Percentiles rank a stretch among this genome's conserved stretches.
phyloP scores from a whole-genome alignment of 2,888 invertebrate genomes.

The Crematogaster levior region DNA sequence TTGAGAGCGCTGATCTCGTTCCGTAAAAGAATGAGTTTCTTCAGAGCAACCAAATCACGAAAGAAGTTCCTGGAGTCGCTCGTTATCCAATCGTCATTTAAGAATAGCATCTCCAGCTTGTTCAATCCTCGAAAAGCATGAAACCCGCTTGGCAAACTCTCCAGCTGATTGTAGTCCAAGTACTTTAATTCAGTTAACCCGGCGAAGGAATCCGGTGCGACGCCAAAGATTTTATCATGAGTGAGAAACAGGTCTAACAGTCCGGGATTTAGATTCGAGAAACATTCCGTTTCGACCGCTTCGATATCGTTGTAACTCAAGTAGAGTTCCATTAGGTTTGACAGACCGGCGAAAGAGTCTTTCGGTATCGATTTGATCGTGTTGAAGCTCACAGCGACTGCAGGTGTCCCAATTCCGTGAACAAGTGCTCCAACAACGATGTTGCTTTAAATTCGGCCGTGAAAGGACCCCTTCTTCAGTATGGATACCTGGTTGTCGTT shows the following conservation, averaged over 20 bases:
- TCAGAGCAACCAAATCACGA: constrained; percentile 81
- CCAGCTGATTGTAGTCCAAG: constrained; percentile 84
- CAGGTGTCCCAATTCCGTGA: constrained; percentile 82
- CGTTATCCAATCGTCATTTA: constrained; percentile 84
- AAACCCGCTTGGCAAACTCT: constrained; percentile 81
- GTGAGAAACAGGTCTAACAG: constrained; percentile 82
- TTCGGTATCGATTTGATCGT: constrained; percentile 82
- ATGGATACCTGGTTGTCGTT: constrained; percentile 67
- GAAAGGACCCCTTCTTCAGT: constrained; percentile 59
- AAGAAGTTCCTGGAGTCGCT: constrained; percentile 83
- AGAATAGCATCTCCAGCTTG: constrained; percentile 81
- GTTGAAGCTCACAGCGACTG: constrained; percentile 83
- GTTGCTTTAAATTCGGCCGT: constrained; percentile 65
- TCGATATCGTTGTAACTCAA: constrained; percentile 82
- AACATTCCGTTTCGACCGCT: constrained; percentile 77
- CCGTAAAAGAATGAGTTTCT: constrained; percentile 82
- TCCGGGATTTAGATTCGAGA: constrained; percentile 56
- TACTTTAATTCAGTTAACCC: constrained; percentile 81
- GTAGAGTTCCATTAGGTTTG: constrained; percentile 83
- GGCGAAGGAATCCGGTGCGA: constrained; percentile 82
- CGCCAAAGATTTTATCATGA: constrained; percentile 82
- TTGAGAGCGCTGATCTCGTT: constrained; percentile 83
- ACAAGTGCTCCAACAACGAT: constrained; percentile 80
- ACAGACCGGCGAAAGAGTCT: constrained; percentile 83
- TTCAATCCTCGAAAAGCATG: constrained; percentile 75